A percentile compares a stretch with the other conserved stretches of the same genome.
These are phyloP conservation scores for Halcyon malimbica DNA, from an alignment of 2,113 vertebrate species.

Conservation along the genomic window DNA sequence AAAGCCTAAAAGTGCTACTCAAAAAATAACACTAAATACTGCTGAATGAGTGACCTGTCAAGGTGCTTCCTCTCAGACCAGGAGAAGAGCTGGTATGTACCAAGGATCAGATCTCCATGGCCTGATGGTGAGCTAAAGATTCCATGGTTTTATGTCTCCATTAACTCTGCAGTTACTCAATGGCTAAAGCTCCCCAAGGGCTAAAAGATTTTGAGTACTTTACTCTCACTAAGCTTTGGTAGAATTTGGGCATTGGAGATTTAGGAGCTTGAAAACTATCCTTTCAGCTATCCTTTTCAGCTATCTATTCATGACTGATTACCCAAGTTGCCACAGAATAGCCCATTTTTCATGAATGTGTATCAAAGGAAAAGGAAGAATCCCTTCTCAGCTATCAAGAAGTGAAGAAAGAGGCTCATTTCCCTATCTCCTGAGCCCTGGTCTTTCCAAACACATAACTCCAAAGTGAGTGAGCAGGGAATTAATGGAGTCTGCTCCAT, in stretches of 20 bases:
- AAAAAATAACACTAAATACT: neutral
- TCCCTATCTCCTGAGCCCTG: neutral
- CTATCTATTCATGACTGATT: neutral
- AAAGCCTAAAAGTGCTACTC: neutral
- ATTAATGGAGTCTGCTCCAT: neutral
- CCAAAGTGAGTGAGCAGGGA: neutral
- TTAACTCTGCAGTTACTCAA: neutral
- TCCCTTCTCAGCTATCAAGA: neutral
- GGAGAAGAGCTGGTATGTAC: neutral
- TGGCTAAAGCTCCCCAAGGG: neutral
- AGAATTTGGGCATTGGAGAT: neutral
- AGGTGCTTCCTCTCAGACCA: neutral
- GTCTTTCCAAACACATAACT: neutral
- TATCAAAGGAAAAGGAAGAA: neutral
- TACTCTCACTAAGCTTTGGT: neutral
- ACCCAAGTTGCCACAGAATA: neutral
- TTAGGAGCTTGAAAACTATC: neutral
- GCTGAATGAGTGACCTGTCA: neutral
- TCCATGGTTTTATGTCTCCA: fast-evolving
- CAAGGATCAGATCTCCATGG: neutral
- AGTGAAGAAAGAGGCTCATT: neutral
- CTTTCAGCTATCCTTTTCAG: neutral
- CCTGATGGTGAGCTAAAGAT: neutral
- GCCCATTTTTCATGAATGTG: neutral
- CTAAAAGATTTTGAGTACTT: neutral